A percentile compares a stretch with the other conserved stretches of the same genome.
Evolutionary conservation across 2,113 vertebrate genomes (phyloP).

Genomic region (Tachuris rubrigastra): DNA sequence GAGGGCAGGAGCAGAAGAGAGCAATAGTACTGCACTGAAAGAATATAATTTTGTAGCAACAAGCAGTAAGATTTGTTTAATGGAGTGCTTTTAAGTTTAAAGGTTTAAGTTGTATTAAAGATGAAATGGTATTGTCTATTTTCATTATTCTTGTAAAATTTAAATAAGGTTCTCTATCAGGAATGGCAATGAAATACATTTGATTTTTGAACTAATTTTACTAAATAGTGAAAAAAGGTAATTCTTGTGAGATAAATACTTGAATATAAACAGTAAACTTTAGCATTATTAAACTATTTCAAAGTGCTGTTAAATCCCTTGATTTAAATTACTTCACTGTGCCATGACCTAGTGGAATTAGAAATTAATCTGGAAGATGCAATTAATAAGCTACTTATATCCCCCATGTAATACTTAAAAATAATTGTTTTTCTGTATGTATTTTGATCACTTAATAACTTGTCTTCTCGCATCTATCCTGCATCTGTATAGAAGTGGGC

Average conservation of each 20-base stretch:
- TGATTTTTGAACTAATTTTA: neutral
- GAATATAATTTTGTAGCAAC: neutral
- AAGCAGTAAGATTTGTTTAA: neutral
- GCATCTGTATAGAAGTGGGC: neutral
- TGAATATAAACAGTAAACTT: neutral
- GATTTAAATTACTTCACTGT: conserved; percentile 12
- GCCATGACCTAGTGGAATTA: neutral
- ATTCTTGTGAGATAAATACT: neutral
- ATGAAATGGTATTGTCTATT: neutral
- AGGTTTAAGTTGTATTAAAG: neutral
- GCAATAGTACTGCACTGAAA: neutral
- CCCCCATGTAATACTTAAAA: neutral
- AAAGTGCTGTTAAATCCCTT: neutral
- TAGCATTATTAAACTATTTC: neutral
- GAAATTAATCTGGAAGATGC: conserved; percentile 10
- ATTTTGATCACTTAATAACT: neutral
- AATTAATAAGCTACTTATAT: neutral
- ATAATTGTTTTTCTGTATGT: neutral
- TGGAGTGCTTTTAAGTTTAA: neutral
- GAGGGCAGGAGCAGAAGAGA: neutral
- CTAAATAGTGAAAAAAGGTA: neutral
- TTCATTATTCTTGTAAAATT: neutral
- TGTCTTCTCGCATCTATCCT: neutral
- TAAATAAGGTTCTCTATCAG: neutral
- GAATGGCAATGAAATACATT: neutral